These are phyloP conservation scores for Abscondita cerata DNA, from an alignment of 2,888 invertebrate species.

Conservation along the genomic window DNA sequence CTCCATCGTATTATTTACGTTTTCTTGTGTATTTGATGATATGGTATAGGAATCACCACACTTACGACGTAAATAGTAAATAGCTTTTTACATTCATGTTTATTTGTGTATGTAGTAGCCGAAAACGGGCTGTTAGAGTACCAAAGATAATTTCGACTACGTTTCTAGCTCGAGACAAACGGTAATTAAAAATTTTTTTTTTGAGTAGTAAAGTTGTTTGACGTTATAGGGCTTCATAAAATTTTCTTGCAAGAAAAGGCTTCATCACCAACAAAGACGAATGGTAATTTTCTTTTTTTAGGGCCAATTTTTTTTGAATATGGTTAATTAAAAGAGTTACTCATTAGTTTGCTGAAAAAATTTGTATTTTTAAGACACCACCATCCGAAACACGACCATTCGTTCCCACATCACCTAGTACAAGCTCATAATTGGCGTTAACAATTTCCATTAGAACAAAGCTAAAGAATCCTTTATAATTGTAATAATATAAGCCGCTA, in stretches of 20 bases:
- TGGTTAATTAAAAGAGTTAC: not conserved
- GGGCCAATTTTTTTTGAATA: not conserved
- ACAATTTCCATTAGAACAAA: not conserved
- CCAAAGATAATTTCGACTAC: slow-evolving; percentile 38
- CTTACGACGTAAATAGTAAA: not conserved
- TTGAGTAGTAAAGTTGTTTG: slow-evolving; percentile 14
- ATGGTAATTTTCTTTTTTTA: slow-evolving; percentile 8
- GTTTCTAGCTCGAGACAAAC: slow-evolving; percentile 35
- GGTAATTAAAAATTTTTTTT: slow-evolving; percentile 20
- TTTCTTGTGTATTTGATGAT: slow-evolving; percentile 4
- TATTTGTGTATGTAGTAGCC: slow-evolving; percentile 16
- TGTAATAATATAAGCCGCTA: not conserved
- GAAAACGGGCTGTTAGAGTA: slow-evolving; percentile 34
- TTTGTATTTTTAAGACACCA: not conserved
- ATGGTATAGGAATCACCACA: not conserved
- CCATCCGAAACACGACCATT: slow-evolving; percentile 2
- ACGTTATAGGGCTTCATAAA: slow-evolving; percentile 28
- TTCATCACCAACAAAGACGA: slow-evolving; percentile 27
- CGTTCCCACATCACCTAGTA: not conserved
- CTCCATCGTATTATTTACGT: slow-evolving; percentile 1
- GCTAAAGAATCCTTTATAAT: slow-evolving; percentile 1
- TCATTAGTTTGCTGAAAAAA: not conserved
- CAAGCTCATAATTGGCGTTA: not conserved
- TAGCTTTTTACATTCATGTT: slow-evolving; percentile 5
- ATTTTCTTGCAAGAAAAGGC: slow-evolving; percentile 34